Conservation (phyloP, 1,140 invertebrate genomes). For the Papilio polytes region DNA sequence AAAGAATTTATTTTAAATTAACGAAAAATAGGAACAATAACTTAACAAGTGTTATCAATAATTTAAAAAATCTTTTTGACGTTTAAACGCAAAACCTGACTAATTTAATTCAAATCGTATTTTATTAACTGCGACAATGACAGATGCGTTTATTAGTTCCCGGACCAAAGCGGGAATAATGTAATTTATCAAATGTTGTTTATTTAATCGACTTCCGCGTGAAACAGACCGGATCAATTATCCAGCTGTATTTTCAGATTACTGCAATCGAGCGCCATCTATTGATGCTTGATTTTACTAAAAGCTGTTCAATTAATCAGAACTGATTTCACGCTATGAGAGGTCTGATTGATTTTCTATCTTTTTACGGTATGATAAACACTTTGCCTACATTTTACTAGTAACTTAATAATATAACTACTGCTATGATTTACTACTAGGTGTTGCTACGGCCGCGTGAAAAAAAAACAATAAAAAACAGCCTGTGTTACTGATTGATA, state of each 20-base stretch:
- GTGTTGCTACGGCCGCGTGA: too few relatives aligned
- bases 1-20: too few relatives aligned
- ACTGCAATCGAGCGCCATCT: background rate
- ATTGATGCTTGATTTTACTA: constrained; percentile 2
- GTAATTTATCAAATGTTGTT: background rate
- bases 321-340: background rate
- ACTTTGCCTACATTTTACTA: background rate
- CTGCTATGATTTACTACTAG: too few relatives aligned
- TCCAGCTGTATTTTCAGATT: constrained; percentile 9
- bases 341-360: background rate
- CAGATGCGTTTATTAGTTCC: background rate
- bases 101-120: background rate
- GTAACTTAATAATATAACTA: too few relatives aligned
- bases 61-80: background rate
- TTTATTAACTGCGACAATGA: background rate
- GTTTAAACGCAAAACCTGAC: background rate
- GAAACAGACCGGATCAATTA: background rate
- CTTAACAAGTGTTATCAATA: too few relatives aligned
- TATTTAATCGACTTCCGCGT: background rate
- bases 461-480: too few relatives aligned
- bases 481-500: too few relatives aligned
- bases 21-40: too few relatives aligned
- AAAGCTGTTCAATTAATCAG: background rate
- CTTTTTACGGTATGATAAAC: background rate
- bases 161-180: constrained; percentile 1